Evolutionary conservation across 2,888 invertebrate genomes (phyloP).

Genomic region (Epinotia demarniana): DNA sequence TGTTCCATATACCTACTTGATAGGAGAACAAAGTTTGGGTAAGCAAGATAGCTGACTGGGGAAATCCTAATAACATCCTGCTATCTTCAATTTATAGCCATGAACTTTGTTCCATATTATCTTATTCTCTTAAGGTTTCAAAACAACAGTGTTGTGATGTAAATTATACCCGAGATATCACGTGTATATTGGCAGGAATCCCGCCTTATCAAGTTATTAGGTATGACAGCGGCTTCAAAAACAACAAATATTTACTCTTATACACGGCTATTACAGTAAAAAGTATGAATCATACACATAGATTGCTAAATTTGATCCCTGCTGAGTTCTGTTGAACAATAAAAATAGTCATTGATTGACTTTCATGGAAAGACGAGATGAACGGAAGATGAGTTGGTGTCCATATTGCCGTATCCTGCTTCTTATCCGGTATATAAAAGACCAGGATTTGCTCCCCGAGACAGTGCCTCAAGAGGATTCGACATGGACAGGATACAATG

Average conservation of each 20-base stretch:
- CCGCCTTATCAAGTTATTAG: slow-evolving; percentile 5
- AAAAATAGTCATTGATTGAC: slow-evolving; percentile 72
- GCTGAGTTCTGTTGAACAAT: slow-evolving; percentile 66
- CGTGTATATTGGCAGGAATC: neutral
- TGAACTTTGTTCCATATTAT: slow-evolving; percentile 1
- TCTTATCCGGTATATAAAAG: slow-evolving; percentile 60
- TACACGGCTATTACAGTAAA: neutral
- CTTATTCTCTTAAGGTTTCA: neutral
- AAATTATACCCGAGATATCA: neutral
- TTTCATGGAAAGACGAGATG: slow-evolving; percentile 70
- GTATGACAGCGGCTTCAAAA: neutral
- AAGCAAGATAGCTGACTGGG: neutral
- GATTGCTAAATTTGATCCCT: slow-evolving; percentile 54
- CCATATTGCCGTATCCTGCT: slow-evolving; percentile 59
- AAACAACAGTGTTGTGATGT: neutral
- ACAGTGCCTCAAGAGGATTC: slow-evolving; percentile 47
- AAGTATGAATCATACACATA: slow-evolving; percentile 42
- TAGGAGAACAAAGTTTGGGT: neutral
- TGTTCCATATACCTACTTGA: neutral
- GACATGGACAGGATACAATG: slow-evolving; percentile 15
- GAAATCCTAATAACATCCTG: neutral
- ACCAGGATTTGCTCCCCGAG: slow-evolving; percentile 44
- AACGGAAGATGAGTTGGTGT: slow-evolving; percentile 59
- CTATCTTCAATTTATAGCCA: neutral
- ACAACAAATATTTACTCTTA: slow-evolving; percentile 9